phyloP scores from a whole-genome alignment of 1,140 invertebrate genomes.

The Helicoverpa zea region DNA sequence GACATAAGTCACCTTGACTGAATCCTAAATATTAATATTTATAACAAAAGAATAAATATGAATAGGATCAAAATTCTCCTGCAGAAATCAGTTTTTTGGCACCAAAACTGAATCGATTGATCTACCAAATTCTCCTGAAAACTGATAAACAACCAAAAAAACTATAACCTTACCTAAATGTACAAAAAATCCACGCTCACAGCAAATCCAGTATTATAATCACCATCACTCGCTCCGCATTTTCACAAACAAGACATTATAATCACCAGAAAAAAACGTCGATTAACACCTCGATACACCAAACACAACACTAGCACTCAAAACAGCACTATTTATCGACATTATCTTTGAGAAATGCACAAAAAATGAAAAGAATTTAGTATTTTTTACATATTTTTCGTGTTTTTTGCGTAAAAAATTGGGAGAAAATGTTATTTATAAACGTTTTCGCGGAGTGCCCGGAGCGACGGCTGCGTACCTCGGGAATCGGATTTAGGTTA shows the following conservation, averaged over 20 bases:
- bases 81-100: neutral
- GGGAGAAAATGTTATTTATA: conserved; percentile 27
- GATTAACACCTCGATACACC: conserved; percentile 26
- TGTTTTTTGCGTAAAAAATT: conserved; percentile 8
- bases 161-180: conserved; percentile 42
- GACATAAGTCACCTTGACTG: too few relatives aligned
- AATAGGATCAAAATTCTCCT: neutral
- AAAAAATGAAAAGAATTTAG: conserved; percentile 59
- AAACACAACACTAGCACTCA: conserved; percentile 37
- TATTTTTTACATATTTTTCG: conserved; percentile 62
- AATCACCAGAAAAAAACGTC: conserved; percentile 9
- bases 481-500: conserved; percentile 84
- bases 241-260: conserved; percentile 49
- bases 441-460: conserved; percentile 64
- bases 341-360: conserved; percentile 56
- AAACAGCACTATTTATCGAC: conserved; percentile 71
- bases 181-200: conserved; percentile 21
- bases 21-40: too few relatives aligned
- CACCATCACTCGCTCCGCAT: conserved; percentile 55
- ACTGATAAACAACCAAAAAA: neutral
- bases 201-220: conserved; percentile 28
- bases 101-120: neutral
- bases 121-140: neutral
- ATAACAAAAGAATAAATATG: too few relatives aligned
- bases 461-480: conserved; percentile 75